Percentiles rank a stretch among this genome's conserved stretches.
Conservation (phyloP, 2,797 vertebrate species). For the Clarias fuscus region DNA sequence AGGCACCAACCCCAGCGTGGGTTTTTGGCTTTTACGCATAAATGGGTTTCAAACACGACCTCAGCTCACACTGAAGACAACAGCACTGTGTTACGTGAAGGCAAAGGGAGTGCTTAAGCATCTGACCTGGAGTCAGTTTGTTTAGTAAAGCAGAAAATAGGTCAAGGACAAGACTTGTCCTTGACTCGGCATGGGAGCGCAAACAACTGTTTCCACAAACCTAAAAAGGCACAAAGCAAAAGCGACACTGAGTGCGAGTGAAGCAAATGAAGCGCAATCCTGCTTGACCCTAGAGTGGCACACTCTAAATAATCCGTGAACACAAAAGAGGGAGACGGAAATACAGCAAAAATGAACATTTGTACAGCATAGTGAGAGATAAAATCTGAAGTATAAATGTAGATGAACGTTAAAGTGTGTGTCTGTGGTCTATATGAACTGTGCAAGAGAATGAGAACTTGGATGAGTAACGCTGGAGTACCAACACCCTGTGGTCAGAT, state of each 20-base stretch:
- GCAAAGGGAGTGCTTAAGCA: slow-evolving; percentile 52
- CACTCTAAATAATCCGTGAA: slow-evolving; percentile 22
- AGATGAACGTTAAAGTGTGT: slow-evolving; percentile 25
- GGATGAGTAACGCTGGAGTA: slow-evolving; percentile 39
- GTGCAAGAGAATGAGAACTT: slow-evolving; percentile 54
- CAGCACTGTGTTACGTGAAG: slow-evolving; percentile 51
- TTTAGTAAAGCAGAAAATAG: slow-evolving; percentile 43
- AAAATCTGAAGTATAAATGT: slow-evolving; percentile 53
- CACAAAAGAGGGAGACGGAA: slow-evolving; percentile 19
- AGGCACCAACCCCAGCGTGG: slow-evolving; percentile 39
- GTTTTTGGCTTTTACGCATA: slow-evolving; percentile 46
- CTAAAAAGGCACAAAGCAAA: slow-evolving; percentile 52
- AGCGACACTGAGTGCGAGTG: slow-evolving; percentile 9
- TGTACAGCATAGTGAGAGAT: slow-evolving; percentile 53
- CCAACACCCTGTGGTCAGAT: slow-evolving; percentile 41
- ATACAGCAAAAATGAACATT: slow-evolving; percentile 50
- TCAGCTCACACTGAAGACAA: slow-evolving; percentile 36
- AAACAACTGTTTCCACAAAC: slow-evolving; percentile 16
- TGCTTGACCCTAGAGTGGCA: slow-evolving; percentile 38
- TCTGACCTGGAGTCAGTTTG: slow-evolving; percentile 61
- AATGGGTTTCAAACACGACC: slow-evolving; percentile 36
- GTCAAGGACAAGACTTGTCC: slow-evolving; percentile 46
- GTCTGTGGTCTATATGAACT: slow-evolving; percentile 38
- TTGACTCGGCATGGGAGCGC: neutral
- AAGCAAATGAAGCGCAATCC: slow-evolving; percentile 14